Base-by-base conservation (phyloP, 2,888 invertebrate species). In the Mythimna ferrago region DNA sequence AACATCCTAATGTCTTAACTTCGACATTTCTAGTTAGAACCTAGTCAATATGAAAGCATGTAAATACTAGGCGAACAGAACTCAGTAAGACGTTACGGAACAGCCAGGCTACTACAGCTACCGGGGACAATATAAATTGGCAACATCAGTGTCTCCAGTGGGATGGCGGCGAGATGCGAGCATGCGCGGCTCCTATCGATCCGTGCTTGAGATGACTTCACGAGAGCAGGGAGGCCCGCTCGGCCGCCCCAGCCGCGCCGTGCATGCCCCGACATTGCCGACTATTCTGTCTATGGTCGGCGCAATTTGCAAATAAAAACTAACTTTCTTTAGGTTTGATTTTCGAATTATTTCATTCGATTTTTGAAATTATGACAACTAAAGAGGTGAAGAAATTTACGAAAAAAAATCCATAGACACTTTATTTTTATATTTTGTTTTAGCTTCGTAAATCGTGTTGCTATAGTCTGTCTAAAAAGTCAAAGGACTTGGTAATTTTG, bases 101-200 rank as follows among this genome's bases (percentile, higher is more conserved):
- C 78, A 78, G 70, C 63, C 70, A 58, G 62, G 57, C 71, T 77
- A n/a, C 65, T 78, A 78, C 66, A 73, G 78, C 68, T 81, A 74
- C 80, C 74, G 74, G 79, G 67, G 74, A 74, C 81, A 71, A 78
- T 77, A 84, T 81, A 82, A 73, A 82, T 86, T 78, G 85, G 84
- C 81, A 86, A 82, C 83, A 82, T 73, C 78, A 76, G 78, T 86
- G 86, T 81, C 82, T 82, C 84, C 77, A 60, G 81, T 67, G 83
- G 80, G 86, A 86, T 82, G 86, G 81, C 81, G 86, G 85, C 82
- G 89, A 84, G 81, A 80, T 84, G 86, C 85, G 89, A 81, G 90
- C 90, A 90, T 93, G 94, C 94, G 94, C 94, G 93, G 93, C 85
- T 82, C 71, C 80, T 92, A 94, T 94, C 93, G 94, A 94, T 93